phyloP scores from a whole-genome alignment of 2,113 vertebrate species.

The Gracilinanus agilis region DNA sequence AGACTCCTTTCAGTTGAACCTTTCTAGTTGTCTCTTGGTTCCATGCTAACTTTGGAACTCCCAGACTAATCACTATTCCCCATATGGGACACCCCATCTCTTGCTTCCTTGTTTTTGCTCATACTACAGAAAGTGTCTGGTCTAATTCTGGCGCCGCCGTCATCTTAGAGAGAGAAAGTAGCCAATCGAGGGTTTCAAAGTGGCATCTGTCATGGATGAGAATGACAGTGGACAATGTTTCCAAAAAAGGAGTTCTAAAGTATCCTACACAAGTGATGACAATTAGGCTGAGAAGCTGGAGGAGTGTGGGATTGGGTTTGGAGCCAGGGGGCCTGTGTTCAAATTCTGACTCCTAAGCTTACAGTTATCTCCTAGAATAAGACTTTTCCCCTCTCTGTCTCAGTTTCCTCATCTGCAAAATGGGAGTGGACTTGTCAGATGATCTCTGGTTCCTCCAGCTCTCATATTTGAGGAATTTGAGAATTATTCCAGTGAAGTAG shows the following conservation, averaged over 20 bases:
- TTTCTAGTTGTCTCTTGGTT: not conserved
- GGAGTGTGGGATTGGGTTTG: not conserved
- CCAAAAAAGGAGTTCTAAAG: not conserved
- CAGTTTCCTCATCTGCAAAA: not conserved
- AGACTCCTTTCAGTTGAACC: too few relatives aligned
- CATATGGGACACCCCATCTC: not conserved
- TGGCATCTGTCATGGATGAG: not conserved
- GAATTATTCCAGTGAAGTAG: not conserved
- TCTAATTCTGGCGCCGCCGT: not conserved
- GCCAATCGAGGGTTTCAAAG: not conserved
- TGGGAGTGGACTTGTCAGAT: not conserved
- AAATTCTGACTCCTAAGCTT: not conserved
- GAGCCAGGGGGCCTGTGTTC: not conserved
- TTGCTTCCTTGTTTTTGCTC: not conserved
- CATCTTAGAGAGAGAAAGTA: not conserved
- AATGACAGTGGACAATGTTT: not conserved
- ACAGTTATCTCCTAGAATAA: not conserved
- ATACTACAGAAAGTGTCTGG: not conserved
- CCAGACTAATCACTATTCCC: not conserved
- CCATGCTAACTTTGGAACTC: not conserved
- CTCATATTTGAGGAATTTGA: not conserved
- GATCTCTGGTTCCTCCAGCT: not conserved
- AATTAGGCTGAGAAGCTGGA: not conserved
- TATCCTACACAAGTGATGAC: not conserved
- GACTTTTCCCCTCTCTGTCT: not conserved